Evolutionary conservation across 2,797 vertebrate species (phyloP), one percentile per base, ranked within the genome.

Genomic region (Alfaro cultratus): DNA sequence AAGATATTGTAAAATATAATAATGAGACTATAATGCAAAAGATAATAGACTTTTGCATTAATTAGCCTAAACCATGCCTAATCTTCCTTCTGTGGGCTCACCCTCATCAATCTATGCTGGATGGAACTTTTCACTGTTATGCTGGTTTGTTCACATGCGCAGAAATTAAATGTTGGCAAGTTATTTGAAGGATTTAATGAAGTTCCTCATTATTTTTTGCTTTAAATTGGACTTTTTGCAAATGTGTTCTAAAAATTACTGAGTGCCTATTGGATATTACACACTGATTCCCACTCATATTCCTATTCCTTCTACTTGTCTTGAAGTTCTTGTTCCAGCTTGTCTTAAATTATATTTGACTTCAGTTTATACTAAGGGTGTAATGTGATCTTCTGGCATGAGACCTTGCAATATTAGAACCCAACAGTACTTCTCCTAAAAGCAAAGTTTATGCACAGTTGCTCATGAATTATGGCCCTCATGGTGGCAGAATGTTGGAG

Each of bases 1-100:
- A 51, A 8, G 18, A 51, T 51, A 51, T 23, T 51, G 21, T 21
- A 51, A 51, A 49, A 23, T 51, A 51, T 23, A 49, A 18, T 49
- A 23, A 23, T 23, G 7, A 51, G 21, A 51, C 23, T 51, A 23
- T 51, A 51, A 23, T 51, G 49, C 7, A 51, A 51, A 51, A 51
- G 2, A 23, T 51, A 23, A 23, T 8, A 9, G 2, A 51, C 15
- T 23, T 51, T 23, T 55, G 26, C 31, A 70, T 82, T 82, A 86
- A 85, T 75, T 74, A 80, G 79, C 73, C 76, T 53, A 45, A 75
- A 75, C 72, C 23, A 74, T 80, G 67, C 36, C 43, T 88, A 16
- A 88, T 85, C 85, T 82, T 78, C 64, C 49, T 77, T 46, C 62
- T 64, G 46, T 72, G 53, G 46, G 15, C 31, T 86, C 78, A 85